A percentile compares a stretch with the other conserved stretches of the same genome.
Conservation (phyloP, 1,140 invertebrate species). For the Alviniconcha marisindica region DNA sequence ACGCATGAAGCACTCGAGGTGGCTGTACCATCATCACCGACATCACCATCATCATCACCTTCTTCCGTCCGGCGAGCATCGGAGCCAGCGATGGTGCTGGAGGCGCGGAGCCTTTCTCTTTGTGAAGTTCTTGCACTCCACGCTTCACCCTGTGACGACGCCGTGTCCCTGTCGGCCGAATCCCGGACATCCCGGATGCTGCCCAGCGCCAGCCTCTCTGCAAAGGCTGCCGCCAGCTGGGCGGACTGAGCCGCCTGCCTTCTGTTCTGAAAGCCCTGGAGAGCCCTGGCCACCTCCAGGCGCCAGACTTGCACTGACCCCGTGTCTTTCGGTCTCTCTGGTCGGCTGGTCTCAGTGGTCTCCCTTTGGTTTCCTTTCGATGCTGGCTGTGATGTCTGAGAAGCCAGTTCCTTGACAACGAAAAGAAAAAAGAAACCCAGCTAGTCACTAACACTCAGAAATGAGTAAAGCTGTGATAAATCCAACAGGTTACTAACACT, state of each 20-base stretch:
- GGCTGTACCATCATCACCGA: no score
- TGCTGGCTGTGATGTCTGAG: neutral
- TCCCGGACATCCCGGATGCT: neutral
- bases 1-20: no score
- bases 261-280: neutral
- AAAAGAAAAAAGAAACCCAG: no score
- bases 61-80: no score
- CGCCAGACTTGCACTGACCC: neutral
- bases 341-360: neutral
- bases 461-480: no score
- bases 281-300: neutral
- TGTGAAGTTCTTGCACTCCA: no score
- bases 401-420: neutral
- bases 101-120: no score
- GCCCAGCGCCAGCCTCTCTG: neutral
- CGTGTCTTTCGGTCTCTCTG: neutral
- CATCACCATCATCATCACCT: no score
- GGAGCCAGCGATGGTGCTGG: no score
- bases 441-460: no score
- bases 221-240: neutral
- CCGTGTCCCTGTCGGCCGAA: neutral
- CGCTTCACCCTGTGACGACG: neutral
- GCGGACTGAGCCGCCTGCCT: neutral
- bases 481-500: no score
- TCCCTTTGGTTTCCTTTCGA: no score